These are phyloP conservation scores for Meloidogyne chitwoodi DNA, from an alignment of 1,140 invertebrate genomes.

Conservation along the genomic window DNA sequence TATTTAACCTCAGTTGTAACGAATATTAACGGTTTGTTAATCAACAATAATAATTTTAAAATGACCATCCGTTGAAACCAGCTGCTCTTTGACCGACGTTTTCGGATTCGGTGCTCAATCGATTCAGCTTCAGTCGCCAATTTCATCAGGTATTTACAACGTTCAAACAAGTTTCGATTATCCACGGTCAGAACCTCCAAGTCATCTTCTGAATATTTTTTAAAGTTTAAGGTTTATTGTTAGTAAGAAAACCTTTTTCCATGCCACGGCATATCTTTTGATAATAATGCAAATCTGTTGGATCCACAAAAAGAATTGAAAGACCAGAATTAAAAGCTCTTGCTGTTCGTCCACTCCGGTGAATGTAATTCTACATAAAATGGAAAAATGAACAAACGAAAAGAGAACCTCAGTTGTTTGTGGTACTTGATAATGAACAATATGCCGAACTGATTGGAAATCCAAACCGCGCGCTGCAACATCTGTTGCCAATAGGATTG, in stretches of 20 bases:
- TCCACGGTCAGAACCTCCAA: constrained; percentile 77
- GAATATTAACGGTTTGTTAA: too few species aligned
- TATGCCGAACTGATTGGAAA: constrained; percentile 86
- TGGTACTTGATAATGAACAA: constrained; percentile 95
- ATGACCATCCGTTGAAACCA: constrained; percentile 71
- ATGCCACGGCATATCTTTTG: constrained; percentile 76
- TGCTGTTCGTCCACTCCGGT: constrained; percentile 90
- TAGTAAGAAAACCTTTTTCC: constrained; percentile 67
- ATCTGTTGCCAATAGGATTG: constrained; percentile 88
- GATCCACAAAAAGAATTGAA: constrained; percentile 84
- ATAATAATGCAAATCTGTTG: constrained; percentile 76
- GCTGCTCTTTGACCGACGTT: constrained; percentile 63
- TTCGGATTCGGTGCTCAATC: constrained; percentile 69
- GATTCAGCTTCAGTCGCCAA: constrained; percentile 76
- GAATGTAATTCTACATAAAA: constrained; percentile 75
- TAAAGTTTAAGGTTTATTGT: constrained; percentile 12
- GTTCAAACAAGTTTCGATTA: constrained; percentile 60
- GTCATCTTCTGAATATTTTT: constrained; percentile 69
- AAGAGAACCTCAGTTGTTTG: constrained; percentile 76
- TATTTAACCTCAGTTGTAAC: too few species aligned
- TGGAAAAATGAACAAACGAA: neutral
- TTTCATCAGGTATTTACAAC: constrained; percentile 72
- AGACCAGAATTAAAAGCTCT: constrained; percentile 80
- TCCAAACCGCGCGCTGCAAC: constrained; percentile 93
- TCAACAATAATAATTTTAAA: neutral